phyloP scores from a whole-genome alignment of 2,113 vertebrate genomes.

The Struthidea cinerea region DNA sequence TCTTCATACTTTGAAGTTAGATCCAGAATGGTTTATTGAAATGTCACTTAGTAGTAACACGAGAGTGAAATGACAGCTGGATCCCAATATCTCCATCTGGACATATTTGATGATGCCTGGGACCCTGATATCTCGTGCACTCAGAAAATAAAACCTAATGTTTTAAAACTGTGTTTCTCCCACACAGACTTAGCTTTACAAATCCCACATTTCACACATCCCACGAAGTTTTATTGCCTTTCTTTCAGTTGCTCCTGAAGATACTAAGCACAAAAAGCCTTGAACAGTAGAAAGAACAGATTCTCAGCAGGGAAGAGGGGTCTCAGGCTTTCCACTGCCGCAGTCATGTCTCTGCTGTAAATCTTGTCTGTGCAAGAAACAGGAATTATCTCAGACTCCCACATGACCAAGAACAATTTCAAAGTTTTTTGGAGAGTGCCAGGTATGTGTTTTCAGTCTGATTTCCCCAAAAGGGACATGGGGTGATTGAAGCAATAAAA shows the following conservation, averaged over 20 bases:
- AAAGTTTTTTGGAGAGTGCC: not conserved
- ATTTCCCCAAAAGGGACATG: not conserved
- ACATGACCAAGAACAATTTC: not conserved
- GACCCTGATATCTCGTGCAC: not conserved
- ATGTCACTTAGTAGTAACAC: not conserved
- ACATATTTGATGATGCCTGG: not conserved
- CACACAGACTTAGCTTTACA: not conserved
- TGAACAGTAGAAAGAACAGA: not conserved
- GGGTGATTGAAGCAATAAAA: not conserved
- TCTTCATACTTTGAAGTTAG: not conserved
- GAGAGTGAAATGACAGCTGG: not conserved
- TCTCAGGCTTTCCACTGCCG: not conserved
- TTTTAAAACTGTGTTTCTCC: not conserved
- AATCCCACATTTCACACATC: not conserved
- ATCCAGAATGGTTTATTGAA: not conserved
- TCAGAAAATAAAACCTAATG: not conserved
- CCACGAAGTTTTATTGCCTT: not conserved
- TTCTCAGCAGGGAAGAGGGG: not conserved
- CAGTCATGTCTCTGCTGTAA: not conserved
- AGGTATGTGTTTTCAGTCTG: not conserved
- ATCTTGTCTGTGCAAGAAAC: not conserved
- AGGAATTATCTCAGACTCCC: not conserved
- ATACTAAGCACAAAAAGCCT: not conserved
- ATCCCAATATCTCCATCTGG: not conserved
- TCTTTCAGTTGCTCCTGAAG: not conserved